Evolutionary conservation across 2,797 vertebrate genomes (phyloP).

Genomic region (Hydrophis major): DNA sequence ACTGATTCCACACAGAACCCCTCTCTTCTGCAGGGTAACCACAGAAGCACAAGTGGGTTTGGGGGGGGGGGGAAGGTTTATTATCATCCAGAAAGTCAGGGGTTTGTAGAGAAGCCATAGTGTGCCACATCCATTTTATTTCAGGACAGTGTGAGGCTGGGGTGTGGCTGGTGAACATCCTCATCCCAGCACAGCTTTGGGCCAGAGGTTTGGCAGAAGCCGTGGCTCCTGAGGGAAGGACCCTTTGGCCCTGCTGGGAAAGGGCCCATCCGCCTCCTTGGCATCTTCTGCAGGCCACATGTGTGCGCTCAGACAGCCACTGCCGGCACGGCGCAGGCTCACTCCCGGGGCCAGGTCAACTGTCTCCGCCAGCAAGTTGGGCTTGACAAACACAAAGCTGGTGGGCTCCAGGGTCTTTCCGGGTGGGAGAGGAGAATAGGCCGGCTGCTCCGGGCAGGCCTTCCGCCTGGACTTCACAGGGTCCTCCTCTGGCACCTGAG

Average conservation of each 20-base stretch:
- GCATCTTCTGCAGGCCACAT: background rate
- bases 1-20: background rate
- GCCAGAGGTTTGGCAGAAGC: background rate
- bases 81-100: background rate
- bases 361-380: constrained; percentile 55
- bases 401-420: background rate
- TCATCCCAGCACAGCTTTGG: background rate
- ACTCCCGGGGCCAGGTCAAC: constrained; percentile 70
- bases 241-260: constrained; percentile 33
- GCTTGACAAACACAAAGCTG: constrained; percentile 21
- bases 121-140: background rate
- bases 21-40: background rate
- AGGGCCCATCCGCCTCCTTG: fast-evolving
- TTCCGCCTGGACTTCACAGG: background rate
- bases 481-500: background rate
- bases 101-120: background rate
- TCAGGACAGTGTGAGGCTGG: no score
- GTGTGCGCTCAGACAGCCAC: background rate
- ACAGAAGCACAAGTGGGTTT: background rate
- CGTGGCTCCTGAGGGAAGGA: background rate
- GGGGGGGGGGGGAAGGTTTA: background rate
- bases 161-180: background rate
- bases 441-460: background rate
- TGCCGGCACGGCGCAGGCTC: constrained; percentile 49
- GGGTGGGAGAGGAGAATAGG: fast-evolving